phyloP scores from a whole-genome alignment of 1,140 invertebrate species.

The Atta cephalotes region DNA sequence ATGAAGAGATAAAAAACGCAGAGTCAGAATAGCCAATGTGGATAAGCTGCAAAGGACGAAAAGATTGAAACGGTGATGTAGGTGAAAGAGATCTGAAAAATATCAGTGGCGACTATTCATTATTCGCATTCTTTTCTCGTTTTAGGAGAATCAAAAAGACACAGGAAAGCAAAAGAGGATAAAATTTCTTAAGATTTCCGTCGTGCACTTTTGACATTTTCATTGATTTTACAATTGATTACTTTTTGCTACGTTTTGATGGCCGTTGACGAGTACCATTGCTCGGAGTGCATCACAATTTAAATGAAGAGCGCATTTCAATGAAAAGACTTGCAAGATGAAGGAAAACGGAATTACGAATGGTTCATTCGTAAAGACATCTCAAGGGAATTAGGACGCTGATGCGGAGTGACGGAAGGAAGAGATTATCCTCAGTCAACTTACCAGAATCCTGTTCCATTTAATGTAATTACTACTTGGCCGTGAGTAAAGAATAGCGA shows the following conservation, averaged over 20 bases:
- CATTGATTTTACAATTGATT: background rate
- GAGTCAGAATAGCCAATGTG: constrained; percentile 16
- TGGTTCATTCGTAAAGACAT: constrained; percentile 24
- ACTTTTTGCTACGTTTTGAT: background rate
- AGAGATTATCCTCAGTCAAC: constrained; percentile 36
- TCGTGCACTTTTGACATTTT: background rate
- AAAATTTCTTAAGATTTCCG: constrained; percentile 13
- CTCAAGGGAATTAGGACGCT: constrained; percentile 43
- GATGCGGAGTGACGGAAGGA: constrained; percentile 38
- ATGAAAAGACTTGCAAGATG: background rate
- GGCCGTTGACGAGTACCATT: background rate
- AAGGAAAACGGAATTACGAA: constrained; percentile 3
- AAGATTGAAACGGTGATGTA: constrained; percentile 5
- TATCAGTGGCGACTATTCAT: background rate
- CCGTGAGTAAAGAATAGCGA: constrained; percentile 16
- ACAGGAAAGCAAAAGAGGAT: background rate
- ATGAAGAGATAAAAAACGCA: constrained; percentile 38
- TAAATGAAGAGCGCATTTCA: constrained; percentile 25
- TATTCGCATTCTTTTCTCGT: constrained; percentile 7
- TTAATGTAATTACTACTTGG: constrained; percentile 51
- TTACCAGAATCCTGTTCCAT: constrained; percentile 39
- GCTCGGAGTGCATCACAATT: constrained; percentile 2
- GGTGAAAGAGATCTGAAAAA: constrained; percentile 36
- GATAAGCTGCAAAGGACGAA: background rate
- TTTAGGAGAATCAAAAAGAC: constrained; percentile 19